phyloP scores from a whole-genome alignment of 2,113 vertebrate species.

The Etheostoma cragini region DNA sequence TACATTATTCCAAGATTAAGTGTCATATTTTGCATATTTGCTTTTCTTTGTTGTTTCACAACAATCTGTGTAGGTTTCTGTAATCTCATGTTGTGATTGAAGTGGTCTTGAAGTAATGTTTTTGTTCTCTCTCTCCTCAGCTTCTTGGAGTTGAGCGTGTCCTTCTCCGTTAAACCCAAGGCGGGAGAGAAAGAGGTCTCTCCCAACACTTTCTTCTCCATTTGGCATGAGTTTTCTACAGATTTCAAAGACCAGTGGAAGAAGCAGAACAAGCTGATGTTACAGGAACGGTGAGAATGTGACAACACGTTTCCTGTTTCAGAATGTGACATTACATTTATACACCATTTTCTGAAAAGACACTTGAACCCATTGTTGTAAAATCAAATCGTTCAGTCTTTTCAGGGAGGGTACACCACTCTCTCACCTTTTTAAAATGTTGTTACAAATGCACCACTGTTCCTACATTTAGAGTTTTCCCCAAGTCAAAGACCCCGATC shows the following conservation, averaged over 20 bases:
- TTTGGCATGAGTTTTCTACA: slow-evolving; percentile 97
- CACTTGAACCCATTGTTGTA: background rate
- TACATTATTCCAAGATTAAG: slow-evolving; percentile 58
- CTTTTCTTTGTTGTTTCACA: slow-evolving; percentile 58
- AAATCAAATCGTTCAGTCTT: slow-evolving; percentile 19
- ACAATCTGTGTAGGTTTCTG: slow-evolving; percentile 55
- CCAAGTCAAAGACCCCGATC: slow-evolving; percentile 36
- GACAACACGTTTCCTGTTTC: slow-evolving; percentile 7
- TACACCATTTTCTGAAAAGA: background rate
- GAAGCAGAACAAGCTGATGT: slow-evolving; percentile 93
- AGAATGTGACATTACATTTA: slow-evolving; percentile 16
- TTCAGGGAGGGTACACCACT: background rate
- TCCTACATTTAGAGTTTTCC: slow-evolving; percentile 49
- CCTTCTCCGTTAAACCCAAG: slow-evolving; percentile 96
- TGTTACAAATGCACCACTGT: slow-evolving; percentile 44
- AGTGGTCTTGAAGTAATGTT: slow-evolving; percentile 62
- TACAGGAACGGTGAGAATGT: slow-evolving; percentile 90
- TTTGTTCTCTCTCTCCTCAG: slow-evolving; percentile 84
- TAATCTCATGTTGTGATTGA: slow-evolving; percentile 68
- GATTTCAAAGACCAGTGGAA: slow-evolving; percentile 99
- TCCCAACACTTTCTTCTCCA: slow-evolving; percentile 92
- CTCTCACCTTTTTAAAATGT: slow-evolving; percentile 41
- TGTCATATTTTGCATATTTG: slow-evolving; percentile 70
- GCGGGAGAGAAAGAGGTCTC: slow-evolving; percentile 95
- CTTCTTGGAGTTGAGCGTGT: slow-evolving; percentile 91